Evolutionary conservation across 1,140 invertebrate genomes (phyloP), one percentile per base, ranked within the genome.

Genomic region (Achroia grisella): DNA sequence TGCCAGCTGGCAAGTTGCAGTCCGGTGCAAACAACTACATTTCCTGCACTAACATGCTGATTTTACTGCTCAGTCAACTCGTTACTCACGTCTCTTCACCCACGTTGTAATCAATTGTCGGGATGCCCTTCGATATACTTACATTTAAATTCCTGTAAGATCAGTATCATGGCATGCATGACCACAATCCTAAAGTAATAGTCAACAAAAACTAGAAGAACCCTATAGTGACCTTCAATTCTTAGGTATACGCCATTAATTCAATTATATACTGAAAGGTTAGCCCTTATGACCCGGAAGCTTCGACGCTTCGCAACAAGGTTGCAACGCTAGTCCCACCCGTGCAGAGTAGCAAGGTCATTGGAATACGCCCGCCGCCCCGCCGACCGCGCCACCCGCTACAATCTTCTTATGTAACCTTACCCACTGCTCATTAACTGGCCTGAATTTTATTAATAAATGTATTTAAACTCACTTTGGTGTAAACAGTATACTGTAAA

Each of bases 251-350:
- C n/a, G n/a, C 8, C 17, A 17, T 37, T 37, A 14, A 9, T 17
- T 17, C n/a, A 37, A 12, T 31, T 37, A 41, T 27, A 42, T 34
- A 52, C 39, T 48, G 54, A 58, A 70, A 65, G 63, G 70, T 56
- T 60, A 51, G 68, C 76, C 63, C 74, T 73, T 61, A 47, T 61
- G 62, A 81, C 74, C 75, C 74, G 79, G 77, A 83, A 81, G 64
- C 63, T 2, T 2, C 44, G 62, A 62, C 63, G 70, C 64, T 70
- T 66, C 62, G 52, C 62, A 55, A 64, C 77, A 78, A 83, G 73
- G 76, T 73, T 79, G 63, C 43, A 48, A 44, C 10, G 35, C 17
- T n/a, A 15, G 13, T 14, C 33, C 33, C 56, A 46, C 31, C 50
- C 55, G 49, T 60, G 62, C 66, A 58, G 51, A 39, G 50, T 34